Conservation (phyloP, 2,113 vertebrate species). For the Scomber colias region DNA sequence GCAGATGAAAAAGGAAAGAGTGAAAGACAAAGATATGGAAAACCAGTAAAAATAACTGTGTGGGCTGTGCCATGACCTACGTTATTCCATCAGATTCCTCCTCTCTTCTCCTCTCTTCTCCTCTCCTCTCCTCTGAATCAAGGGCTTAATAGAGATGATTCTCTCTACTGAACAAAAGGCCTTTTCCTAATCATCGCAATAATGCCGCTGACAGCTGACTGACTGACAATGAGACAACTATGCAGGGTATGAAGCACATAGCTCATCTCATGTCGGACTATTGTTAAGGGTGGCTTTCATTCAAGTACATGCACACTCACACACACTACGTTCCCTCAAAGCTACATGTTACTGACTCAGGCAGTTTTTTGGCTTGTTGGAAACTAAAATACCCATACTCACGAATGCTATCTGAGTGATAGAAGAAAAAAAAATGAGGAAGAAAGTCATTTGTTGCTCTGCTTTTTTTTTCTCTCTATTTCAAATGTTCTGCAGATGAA, state of each 20-base stretch:
- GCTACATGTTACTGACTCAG: conserved; percentile 3
- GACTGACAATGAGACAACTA: conserved; percentile 72
- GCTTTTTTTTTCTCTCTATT: conserved; percentile 15
- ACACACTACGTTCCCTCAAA: conserved; percentile 14
- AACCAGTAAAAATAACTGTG: conserved; percentile 26
- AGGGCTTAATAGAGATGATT: conserved; percentile 52
- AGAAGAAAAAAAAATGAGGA: not conserved
- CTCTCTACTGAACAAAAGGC: conserved; percentile 62
- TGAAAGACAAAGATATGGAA: conserved; percentile 24
- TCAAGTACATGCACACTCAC: not conserved
- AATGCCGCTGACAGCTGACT: conserved; percentile 72
- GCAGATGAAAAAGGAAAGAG: conserved; percentile 7
- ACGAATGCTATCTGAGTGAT: conserved; percentile 22
- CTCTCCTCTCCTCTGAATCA: conserved; percentile 3
- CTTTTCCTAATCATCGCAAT: conserved; percentile 68
- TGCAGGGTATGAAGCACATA: conserved; percentile 47
- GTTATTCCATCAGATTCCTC: conserved; percentile 49
- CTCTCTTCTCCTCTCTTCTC: not conserved
- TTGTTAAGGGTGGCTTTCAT: conserved; percentile 60
- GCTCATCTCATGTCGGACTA: conserved; percentile 60
- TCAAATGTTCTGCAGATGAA: conserved; percentile 46
- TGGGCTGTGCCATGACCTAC: conserved; percentile 22
- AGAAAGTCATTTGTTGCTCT: not conserved
- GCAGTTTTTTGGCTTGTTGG: conserved; percentile 1
- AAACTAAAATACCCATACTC: conserved; percentile 26